These are phyloP conservation scores for Paradoxurus hermaphroditus DNA, from an alignment of 2,113 vertebrate genomes.

Conservation along the genomic window DNA sequence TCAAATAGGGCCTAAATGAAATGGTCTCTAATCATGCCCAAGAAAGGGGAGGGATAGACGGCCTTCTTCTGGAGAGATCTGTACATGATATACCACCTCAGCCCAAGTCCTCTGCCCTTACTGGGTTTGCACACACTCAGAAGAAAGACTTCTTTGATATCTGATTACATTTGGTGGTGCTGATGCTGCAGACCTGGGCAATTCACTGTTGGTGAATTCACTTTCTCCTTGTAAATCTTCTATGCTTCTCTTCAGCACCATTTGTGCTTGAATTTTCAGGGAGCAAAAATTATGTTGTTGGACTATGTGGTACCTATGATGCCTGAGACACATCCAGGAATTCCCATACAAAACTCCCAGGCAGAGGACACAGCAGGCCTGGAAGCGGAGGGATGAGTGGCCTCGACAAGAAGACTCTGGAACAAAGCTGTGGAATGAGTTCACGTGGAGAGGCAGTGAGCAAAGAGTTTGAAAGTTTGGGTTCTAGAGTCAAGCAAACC, in stretches of 20 bases:
- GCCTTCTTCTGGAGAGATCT: background rate
- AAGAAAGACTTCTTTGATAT: background rate
- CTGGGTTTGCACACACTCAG: background rate
- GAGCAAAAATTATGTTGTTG: background rate
- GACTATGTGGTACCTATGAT: background rate
- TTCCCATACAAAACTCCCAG: background rate
- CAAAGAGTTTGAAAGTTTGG: background rate
- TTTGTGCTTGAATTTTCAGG: background rate
- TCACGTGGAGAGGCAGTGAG: background rate
- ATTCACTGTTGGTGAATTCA: background rate
- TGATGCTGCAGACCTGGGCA: accelerated
- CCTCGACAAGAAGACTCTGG: background rate
- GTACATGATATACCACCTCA: background rate
- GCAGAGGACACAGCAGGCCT: background rate
- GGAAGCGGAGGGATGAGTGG: too few relatives aligned
- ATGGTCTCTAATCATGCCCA: background rate
- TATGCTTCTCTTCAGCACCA: background rate
- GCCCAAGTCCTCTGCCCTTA: background rate
- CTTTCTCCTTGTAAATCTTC: background rate
- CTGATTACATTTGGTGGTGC: background rate
- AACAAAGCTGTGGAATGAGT: accelerated
- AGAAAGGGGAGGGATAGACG: background rate
- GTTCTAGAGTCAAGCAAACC: background rate
- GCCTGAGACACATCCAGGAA: background rate
- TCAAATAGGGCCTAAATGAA: background rate